Evolutionary conservation across 2,797 vertebrate genomes (phyloP), one percentile per base, ranked within the genome.

Genomic region (Lepilemur septentrionalis): DNA sequence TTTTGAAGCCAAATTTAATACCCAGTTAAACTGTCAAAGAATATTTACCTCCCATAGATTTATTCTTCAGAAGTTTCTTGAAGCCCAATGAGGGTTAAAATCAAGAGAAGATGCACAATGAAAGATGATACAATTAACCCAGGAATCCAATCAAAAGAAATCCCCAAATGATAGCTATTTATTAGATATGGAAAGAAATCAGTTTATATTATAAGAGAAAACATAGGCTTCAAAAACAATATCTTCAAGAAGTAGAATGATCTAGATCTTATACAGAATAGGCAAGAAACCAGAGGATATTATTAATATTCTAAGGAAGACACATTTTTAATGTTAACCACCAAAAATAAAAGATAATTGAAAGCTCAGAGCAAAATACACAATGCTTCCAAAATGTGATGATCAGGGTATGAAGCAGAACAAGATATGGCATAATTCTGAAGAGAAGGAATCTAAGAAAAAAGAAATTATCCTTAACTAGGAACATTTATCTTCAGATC

Each of bases 131-230:
- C 50, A 83, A 90, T 92, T 92, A 95, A 85, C 32, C 25, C 75
- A 67, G 50, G 32, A 89, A 87, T 88, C 38, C 52, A 95, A 35
- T 59, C 57, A 63, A 94, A 94, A 95, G 18, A 95, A 96, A 83
- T 76, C 17, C 18, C 30, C 0, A 69, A 87, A 67, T 91, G 55
- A 85, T 30, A 93, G 18, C 12, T 86, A 70, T 32, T 72, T 87
- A 96, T 69, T 43, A 95, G 32, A 95, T 90, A 38, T 92, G 76
- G 78, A 79, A 86, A 78, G 43, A 95, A 95, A 65, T 89, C 46
- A 57, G 32, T 87, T 84, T 69, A 20, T 78, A 86, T 83, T 79
- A 78, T n/a, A 90, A 89, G 43, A 95, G 55, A 76, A 95, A 92
- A n/a, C 18, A 75, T 3, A 86, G 72, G 7, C 30, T 92, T 67